Percentiles rank a stretch among this genome's conserved stretches.
Conservation (phyloP, 1,140 invertebrate species). For the Euwallacea fornicatus region DNA sequence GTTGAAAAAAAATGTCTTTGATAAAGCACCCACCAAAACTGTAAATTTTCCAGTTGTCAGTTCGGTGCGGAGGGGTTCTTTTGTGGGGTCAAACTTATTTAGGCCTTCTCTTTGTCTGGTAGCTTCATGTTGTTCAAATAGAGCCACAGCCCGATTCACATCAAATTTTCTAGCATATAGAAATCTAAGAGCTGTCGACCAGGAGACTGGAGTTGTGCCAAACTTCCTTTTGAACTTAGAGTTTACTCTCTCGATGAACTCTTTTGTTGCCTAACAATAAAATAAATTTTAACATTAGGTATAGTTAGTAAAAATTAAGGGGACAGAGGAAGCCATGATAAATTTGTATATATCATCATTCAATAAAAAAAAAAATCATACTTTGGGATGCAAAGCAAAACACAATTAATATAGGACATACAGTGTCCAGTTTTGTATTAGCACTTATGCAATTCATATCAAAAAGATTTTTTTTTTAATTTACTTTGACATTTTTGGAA, state of each 20-base stretch:
- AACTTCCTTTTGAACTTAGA: conserved; percentile 61
- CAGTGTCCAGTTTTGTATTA: not conserved
- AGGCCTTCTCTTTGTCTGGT: conserved; percentile 85
- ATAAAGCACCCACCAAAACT: conserved; percentile 75
- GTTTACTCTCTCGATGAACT: conserved; percentile 76
- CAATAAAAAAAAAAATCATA: not conserved
- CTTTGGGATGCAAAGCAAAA: not conserved
- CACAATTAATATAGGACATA: not conserved
- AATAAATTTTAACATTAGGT: not conserved
- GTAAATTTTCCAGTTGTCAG: conserved; percentile 95
- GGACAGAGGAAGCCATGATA: not conserved
- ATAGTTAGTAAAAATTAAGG: not conserved
- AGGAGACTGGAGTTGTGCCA: conserved; percentile 62
- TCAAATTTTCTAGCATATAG: conserved; percentile 95
- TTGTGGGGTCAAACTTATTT: conserved; percentile 74
- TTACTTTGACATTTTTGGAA: too few species aligned
- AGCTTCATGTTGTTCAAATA: conserved; percentile 90
- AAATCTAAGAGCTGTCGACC: conserved; percentile 91
- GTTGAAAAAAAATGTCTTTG: not conserved
- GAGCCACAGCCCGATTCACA: conserved; percentile 78
- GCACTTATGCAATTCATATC: not conserved
- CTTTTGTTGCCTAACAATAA: conserved; percentile 70
- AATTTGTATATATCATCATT: not conserved
- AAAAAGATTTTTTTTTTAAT: not conserved
- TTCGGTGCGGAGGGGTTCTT: conserved; percentile 82